Evolutionary conservation across 2,888 invertebrate genomes (phyloP).

Genomic region (Pterostichus niger): DNA sequence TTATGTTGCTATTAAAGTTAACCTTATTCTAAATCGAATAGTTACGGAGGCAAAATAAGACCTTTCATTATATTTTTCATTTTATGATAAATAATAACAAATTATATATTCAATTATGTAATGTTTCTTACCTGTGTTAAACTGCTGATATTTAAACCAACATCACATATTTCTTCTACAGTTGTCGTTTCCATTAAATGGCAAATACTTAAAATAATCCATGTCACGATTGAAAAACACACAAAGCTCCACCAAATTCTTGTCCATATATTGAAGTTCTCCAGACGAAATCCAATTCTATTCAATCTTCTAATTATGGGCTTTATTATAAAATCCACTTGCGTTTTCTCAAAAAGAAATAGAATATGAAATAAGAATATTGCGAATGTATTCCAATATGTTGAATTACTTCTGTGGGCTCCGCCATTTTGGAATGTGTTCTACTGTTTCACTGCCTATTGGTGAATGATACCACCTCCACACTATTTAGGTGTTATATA

Average conservation of each 20-base stretch:
- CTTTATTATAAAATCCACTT: not conserved
- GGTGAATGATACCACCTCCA: no score
- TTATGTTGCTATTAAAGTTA: no score
- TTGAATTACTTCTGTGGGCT: not conserved
- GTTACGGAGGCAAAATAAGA: no score
- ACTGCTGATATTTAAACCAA: not conserved
- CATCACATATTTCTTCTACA: slow-evolving; percentile 1
- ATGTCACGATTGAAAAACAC: not conserved
- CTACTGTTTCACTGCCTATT: no score
- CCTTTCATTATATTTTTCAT: no score
- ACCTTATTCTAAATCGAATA: no score
- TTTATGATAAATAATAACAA: no score
- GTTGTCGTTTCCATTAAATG: not conserved
- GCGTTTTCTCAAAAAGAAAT: not conserved
- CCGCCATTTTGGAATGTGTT: not conserved
- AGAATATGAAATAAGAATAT: no score
- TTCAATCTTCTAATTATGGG: not conserved
- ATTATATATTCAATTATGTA: not conserved
- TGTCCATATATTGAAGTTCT: not conserved
- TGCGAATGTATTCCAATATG: no score
- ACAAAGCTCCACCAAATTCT: not conserved
- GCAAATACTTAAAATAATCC: not conserved
- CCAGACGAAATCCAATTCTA: not conserved
- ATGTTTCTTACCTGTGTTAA: not conserved
- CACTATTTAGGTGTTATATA: no score